Evolutionary conservation across 2,113 vertebrate genomes (phyloP).

Genomic region (Nerophis lumbriciformis): DNA sequence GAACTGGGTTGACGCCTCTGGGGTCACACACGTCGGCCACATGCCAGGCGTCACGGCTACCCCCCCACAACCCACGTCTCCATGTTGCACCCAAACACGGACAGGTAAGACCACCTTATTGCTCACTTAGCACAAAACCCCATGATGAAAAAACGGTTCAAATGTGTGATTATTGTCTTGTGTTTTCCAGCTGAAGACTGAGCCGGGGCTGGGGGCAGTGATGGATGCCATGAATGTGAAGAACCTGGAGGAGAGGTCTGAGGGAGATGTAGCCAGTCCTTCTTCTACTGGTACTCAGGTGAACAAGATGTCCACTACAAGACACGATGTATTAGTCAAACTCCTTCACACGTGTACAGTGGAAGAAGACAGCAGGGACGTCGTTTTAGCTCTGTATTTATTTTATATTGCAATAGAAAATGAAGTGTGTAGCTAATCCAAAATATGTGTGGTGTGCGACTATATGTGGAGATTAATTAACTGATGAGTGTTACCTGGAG

Average conservation of each 20-base stretch:
- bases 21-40: constrained; percentile 76
- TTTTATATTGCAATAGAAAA: too few relatives aligned
- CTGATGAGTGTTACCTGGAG: too few relatives aligned
- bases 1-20: constrained; percentile 51
- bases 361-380: too few relatives aligned
- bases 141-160: neutral
- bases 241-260: constrained; percentile 84
- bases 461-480: too few relatives aligned
- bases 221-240: constrained; percentile 77
- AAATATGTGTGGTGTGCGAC: too few relatives aligned
- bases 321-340: too few relatives aligned
- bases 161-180: neutral
- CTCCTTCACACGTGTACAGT: too few relatives aligned
- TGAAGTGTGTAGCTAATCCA: too few relatives aligned
- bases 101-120: constrained; percentile 73
- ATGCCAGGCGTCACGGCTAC: constrained; percentile 67
- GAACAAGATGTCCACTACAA: neutral
- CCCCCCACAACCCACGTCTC: constrained; percentile 71
- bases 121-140: neutral
- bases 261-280: constrained; percentile 89
- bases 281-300: constrained; percentile 94
- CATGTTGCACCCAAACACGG: constrained; percentile 77
- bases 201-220: constrained; percentile 74
- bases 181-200: constrained; percentile 80
- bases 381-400: too few relatives aligned